Evolutionary conservation across 1,140 invertebrate species (phyloP).

Genomic region (Ruditapes philippinarum): DNA sequence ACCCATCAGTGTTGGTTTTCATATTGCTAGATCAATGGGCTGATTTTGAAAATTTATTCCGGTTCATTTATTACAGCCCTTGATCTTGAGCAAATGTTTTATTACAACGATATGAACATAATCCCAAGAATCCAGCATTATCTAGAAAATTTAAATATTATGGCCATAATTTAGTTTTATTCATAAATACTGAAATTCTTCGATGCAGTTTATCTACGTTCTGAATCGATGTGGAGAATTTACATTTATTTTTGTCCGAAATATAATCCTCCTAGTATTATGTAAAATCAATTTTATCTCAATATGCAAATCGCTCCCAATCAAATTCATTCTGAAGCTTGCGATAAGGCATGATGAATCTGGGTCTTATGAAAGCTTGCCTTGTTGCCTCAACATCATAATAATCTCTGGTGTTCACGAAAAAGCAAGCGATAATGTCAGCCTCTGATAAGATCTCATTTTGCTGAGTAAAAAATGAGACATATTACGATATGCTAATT

Average conservation of each 20-base stretch:
- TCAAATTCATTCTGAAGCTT: constrained; percentile 59
- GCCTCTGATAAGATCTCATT: constrained; percentile 35
- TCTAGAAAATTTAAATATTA: constrained; percentile 55
- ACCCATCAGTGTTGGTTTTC: constrained; percentile 26
- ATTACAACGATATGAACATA: constrained; percentile 19
- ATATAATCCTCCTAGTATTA: constrained; percentile 63
- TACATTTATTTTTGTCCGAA: constrained; percentile 64
- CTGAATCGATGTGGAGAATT: constrained; percentile 52
- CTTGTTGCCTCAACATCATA: constrained; percentile 62
- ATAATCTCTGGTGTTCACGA: constrained; percentile 46
- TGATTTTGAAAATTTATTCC: constrained; percentile 38
- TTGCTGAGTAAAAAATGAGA: constrained; percentile 62
- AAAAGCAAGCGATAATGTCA: constrained; percentile 54
- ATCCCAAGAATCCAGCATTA: constrained; percentile 26
- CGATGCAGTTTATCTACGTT: constrained; percentile 15
- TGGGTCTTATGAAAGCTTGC: constrained; percentile 64
- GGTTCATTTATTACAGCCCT: constrained; percentile 2
- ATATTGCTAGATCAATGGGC: constrained; percentile 28
- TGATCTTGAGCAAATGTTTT: constrained; percentile 1
- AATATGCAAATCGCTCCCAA: constrained; percentile 65
- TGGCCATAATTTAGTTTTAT: constrained; percentile 53
- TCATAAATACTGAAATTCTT: constrained; percentile 62
- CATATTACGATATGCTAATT: constrained; percentile 69
- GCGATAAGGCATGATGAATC: constrained; percentile 60
- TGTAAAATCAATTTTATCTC: constrained; percentile 70